These are phyloP conservation scores for Columba guinea DNA, from an alignment of 2,797 vertebrate genomes.

Conservation along the genomic window DNA sequence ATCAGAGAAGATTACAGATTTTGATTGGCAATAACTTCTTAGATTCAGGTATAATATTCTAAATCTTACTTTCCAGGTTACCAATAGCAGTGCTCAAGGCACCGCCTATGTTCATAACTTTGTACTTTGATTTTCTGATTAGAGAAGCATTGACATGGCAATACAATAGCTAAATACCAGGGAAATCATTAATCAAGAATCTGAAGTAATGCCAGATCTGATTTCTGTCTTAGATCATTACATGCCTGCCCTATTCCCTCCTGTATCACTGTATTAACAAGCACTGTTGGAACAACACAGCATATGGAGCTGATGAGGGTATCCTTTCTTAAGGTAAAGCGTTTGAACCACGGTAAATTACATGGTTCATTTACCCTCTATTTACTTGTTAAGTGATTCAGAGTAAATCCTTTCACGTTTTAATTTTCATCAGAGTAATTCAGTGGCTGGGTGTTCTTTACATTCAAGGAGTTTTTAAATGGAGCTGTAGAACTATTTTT, in stretches of 20 bases:
- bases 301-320: not conserved
- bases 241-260: not conserved
- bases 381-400: constrained; percentile 38
- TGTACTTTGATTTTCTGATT: constrained; percentile 33
- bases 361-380: constrained; percentile 40
- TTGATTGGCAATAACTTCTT: not conserved
- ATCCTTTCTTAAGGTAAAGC: not conserved
- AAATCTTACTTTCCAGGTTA: not conserved
- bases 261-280: not conserved
- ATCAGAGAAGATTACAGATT: not conserved
- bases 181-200: constrained; percentile 15
- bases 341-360: constrained; percentile 31
- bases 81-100: not conserved
- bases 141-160: not conserved
- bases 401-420: constrained; percentile 6
- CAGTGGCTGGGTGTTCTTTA: not conserved
- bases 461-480: not conserved
- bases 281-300: not conserved
- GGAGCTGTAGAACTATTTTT: not conserved
- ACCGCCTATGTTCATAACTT: not conserved
- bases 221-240: not conserved
- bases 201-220: not conserved
- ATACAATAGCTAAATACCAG: not conserved
- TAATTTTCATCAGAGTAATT: not conserved
- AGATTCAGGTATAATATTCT: not conserved